phyloP scores from a whole-genome alignment of 2,113 vertebrate species.

The Megalops atlanticus region DNA sequence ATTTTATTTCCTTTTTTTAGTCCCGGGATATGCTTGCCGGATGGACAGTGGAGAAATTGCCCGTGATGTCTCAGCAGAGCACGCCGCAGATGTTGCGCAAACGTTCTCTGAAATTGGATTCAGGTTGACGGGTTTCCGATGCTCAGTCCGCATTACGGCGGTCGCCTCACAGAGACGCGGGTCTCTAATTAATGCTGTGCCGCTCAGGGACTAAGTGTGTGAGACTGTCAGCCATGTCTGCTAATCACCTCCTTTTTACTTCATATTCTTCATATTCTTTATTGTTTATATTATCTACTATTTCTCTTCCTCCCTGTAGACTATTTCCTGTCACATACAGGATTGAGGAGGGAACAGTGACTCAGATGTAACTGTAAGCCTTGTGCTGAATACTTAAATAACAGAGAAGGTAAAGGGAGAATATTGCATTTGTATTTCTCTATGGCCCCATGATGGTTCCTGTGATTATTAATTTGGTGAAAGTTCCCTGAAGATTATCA shows the following conservation, averaged over 20 bases:
- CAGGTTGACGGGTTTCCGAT: constrained; percentile 52
- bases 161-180: constrained; percentile 25
- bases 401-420: neutral
- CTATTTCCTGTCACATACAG: neutral
- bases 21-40: neutral
- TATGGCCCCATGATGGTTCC: too few species aligned
- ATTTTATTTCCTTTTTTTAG: neutral
- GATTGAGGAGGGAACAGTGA: neutral
- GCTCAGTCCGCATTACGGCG: constrained; percentile 32
- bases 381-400: neutral
- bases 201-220: too few species aligned
- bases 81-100: constrained; percentile 41
- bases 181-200: constrained; percentile 56
- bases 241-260: neutral
- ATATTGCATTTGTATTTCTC: neutral
- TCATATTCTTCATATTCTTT: neutral
- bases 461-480: constrained; percentile 7
- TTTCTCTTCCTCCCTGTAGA: neutral
- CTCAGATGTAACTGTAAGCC: neutral
- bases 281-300: neutral
- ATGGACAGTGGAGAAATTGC: constrained; percentile 52
- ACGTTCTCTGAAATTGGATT: constrained; percentile 59
- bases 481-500: too few species aligned
- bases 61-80: constrained; percentile 61
- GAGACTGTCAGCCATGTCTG: neutral